phyloP scores from a whole-genome alignment of 2,113 vertebrate genomes.

The Guaruba guarouba region DNA sequence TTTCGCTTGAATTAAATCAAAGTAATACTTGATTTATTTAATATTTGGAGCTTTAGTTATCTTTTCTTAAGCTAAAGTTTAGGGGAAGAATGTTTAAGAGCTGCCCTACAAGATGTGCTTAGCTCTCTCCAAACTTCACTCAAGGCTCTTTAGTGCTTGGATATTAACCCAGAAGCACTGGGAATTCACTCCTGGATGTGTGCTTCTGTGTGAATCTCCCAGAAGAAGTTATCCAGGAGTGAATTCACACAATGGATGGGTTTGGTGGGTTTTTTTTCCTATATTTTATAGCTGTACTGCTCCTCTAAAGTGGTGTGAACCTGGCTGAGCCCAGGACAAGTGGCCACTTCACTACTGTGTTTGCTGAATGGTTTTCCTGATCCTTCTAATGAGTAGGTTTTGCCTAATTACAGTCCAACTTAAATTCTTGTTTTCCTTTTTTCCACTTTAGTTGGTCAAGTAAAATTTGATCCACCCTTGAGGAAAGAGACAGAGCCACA shows the following conservation, averaged over 20 bases:
- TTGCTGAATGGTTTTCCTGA: not conserved
- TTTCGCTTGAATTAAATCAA: not conserved
- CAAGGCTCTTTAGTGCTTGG: not conserved
- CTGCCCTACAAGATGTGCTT: not conserved
- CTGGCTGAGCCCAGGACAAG: no score
- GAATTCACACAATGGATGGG: not conserved
- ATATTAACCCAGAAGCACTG: not conserved
- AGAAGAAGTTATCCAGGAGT: not conserved
- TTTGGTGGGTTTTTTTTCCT: not conserved
- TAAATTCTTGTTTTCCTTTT: slow-evolving; percentile 5
- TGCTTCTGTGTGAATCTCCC: not conserved
- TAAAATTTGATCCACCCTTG: slow-evolving; percentile 94
- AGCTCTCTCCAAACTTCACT: not conserved
- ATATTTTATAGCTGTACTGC: not conserved
- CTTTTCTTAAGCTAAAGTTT: not conserved
- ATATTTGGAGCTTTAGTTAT: not conserved
- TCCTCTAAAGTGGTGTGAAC: not conserved
- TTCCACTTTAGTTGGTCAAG: slow-evolving; percentile 85
- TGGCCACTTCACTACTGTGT: not conserved
- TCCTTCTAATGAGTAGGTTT: not conserved
- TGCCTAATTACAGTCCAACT: not conserved
- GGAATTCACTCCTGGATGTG: not conserved
- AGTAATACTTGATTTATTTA: not conserved
- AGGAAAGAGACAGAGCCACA: slow-evolving; percentile 96
- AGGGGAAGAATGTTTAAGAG: not conserved